Evolutionary conservation across 2,888 invertebrate genomes (phyloP).

Genomic region (Amphipoea oculea): DNA sequence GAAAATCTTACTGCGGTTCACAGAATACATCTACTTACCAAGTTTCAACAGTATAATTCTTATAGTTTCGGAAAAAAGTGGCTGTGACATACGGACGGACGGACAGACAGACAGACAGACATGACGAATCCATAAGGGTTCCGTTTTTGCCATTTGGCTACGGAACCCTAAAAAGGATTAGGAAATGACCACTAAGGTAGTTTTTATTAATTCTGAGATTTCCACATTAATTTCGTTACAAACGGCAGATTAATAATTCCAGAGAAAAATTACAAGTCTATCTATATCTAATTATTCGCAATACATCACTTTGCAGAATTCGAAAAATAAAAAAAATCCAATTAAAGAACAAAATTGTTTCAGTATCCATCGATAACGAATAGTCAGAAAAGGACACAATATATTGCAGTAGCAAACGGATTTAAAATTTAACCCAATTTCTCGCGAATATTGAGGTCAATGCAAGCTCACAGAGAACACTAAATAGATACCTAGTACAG

Average conservation of each 20-base stretch:
- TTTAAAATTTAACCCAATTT: conserved; percentile 28
- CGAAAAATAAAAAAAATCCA: background rate
- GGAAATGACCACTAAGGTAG: background rate
- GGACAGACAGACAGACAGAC: too few relatives aligned
- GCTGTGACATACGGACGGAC: too few relatives aligned
- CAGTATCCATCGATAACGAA: background rate
- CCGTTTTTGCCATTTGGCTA: too few relatives aligned
- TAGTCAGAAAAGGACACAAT: background rate
- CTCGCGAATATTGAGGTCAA: conserved; percentile 25
- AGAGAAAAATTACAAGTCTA: background rate
- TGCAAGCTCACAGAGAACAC: conserved; percentile 12
- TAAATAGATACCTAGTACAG: background rate
- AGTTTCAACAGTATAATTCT: too few relatives aligned
- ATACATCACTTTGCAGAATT: background rate
- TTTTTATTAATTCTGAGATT: background rate
- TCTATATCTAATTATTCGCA: too few relatives aligned
- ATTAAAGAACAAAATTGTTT: background rate
- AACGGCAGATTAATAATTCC: background rate
- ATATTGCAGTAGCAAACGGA: conserved; percentile 14
- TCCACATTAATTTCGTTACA: background rate
- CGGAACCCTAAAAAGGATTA: too few relatives aligned
- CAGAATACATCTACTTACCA: too few relatives aligned
- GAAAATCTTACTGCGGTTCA: too few relatives aligned
- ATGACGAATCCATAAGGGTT: too few relatives aligned
- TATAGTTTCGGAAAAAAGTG: too few relatives aligned